These are phyloP conservation scores for Apeltes quadracus DNA, from an alignment of 2,113 vertebrate species.

Conservation along the genomic window DNA sequence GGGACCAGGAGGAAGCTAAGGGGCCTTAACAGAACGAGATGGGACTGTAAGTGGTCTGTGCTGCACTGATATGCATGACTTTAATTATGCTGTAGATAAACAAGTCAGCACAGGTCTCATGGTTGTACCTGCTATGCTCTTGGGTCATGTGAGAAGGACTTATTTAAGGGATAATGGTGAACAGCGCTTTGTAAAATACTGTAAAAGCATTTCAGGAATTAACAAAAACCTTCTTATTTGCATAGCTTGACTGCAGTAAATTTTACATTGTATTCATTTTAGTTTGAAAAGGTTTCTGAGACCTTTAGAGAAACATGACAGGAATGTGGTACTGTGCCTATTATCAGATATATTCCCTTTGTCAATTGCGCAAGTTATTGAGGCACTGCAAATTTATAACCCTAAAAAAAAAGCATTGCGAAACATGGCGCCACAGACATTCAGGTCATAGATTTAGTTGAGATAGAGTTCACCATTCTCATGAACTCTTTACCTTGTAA, in stretches of 20 bases:
- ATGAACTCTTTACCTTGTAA: constrained; percentile 76
- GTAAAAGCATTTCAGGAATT: neutral
- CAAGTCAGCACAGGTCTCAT: constrained; percentile 32
- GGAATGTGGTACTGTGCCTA: neutral
- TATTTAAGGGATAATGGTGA: constrained; percentile 46
- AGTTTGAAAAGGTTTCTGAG: neutral
- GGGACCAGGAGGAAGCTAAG: neutral
- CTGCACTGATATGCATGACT: constrained; percentile 22
- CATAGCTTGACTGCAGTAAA: neutral
- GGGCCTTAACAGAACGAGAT: neutral
- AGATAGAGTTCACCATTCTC: constrained; percentile 69
- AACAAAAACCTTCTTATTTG: constrained; percentile 5
- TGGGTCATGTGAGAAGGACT: constrained; percentile 35
- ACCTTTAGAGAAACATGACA: neutral
- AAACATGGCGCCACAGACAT: constrained; percentile 64
- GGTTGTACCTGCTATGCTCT: constrained; percentile 37
- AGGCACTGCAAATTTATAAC: constrained; percentile 53
- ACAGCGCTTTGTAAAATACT: constrained; percentile 28
- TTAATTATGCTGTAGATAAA: constrained; percentile 60
- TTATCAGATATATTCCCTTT: constrained; percentile 5
- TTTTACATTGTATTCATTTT: neutral
- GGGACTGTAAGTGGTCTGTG: constrained; percentile 12
- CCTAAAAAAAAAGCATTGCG: constrained; percentile 61
- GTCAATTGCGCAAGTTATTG: constrained; percentile 54
- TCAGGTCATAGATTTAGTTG: constrained; percentile 71